These are phyloP conservation scores for Thysanoteuthis rhombus DNA, from an alignment of 2,888 invertebrate genomes.

Conservation along the genomic window DNA sequence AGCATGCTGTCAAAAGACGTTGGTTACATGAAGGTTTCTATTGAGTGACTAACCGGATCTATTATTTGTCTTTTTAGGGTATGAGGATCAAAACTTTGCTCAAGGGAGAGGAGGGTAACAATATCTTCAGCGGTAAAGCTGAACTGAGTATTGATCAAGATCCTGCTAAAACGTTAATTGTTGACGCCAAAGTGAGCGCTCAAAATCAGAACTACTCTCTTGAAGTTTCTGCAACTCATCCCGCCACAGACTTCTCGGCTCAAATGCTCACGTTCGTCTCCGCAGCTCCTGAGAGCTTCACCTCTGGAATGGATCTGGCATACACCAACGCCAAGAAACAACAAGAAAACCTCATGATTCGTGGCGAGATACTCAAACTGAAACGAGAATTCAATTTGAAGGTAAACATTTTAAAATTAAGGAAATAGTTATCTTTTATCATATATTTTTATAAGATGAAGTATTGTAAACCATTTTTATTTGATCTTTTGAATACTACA, in stretches of 20 bases:
- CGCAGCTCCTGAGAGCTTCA: constrained; percentile 36
- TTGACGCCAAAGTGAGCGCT: constrained; percentile 41
- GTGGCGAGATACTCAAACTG: constrained; percentile 43
- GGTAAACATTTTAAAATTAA: not conserved
- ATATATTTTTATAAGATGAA: too few relatives aligned
- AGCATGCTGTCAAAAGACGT: too few relatives aligned
- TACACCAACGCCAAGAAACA: constrained; percentile 47
- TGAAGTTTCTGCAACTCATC: constrained; percentile 49
- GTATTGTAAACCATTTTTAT: too few relatives aligned
- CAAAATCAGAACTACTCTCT: constrained; percentile 43
- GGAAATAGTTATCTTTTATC: too few relatives aligned
- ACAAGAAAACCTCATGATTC: constrained; percentile 45
- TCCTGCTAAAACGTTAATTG: constrained; percentile 44
- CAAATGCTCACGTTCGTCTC: constrained; percentile 46
- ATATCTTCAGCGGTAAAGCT: constrained; percentile 46
- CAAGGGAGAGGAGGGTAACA: constrained; percentile 41
- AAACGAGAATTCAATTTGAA: not conserved
- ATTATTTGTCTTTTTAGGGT: constrained; percentile 21
- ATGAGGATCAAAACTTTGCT: constrained; percentile 39
- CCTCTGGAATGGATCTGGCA: constrained; percentile 44
- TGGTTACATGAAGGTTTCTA: too few relatives aligned
- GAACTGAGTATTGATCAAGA: constrained; percentile 53
- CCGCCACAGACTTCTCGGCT: constrained; percentile 51
- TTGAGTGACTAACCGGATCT: too few relatives aligned
- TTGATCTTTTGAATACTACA: too few relatives aligned